Percentiles rank a stretch among this genome's conserved stretches.
phyloP scores from a whole-genome alignment of 2,113 vertebrate species.

The Romanogobio albipinnatus region DNA sequence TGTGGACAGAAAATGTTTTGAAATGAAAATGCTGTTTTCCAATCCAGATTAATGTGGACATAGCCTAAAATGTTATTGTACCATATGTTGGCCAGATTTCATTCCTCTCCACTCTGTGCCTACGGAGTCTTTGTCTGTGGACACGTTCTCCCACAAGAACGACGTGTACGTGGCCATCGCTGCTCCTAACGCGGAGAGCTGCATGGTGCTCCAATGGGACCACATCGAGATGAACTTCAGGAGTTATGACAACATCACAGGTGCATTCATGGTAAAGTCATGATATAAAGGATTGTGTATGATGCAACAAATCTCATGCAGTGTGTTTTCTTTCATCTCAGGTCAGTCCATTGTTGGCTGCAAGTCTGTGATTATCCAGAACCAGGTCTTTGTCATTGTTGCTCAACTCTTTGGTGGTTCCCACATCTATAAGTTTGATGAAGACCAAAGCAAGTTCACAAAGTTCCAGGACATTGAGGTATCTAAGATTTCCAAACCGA shows the following conservation, averaged over 20 bases:
- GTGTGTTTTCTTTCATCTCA: conserved; percentile 60
- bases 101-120: conserved; percentile 89
- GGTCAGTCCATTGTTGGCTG: conserved; percentile 98
- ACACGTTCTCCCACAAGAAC: conserved; percentile 93
- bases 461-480: conserved; percentile 98
- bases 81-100: conserved; percentile 82
- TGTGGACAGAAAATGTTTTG: no score
- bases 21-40: no score
- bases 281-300: background rate
- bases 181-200: conserved; percentile 93
- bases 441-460: conserved; percentile 94
- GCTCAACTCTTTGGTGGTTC: conserved; percentile 97
- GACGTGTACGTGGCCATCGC: conserved; percentile 95
- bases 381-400: conserved; percentile 96
- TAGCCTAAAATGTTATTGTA: background rate
- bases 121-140: conserved; percentile 92
- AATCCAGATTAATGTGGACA: no score
- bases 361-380: conserved; percentile 92
- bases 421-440: conserved; percentile 96
- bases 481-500: conserved; percentile 96
- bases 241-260: conserved; percentile 98
- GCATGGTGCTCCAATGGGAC: conserved; percentile 97
- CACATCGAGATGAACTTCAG: conserved; percentile 99
- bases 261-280: conserved; percentile 64
- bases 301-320: background rate